Conservation (phyloP, 2,888 invertebrate species). For the Sipha maydis region DNA sequence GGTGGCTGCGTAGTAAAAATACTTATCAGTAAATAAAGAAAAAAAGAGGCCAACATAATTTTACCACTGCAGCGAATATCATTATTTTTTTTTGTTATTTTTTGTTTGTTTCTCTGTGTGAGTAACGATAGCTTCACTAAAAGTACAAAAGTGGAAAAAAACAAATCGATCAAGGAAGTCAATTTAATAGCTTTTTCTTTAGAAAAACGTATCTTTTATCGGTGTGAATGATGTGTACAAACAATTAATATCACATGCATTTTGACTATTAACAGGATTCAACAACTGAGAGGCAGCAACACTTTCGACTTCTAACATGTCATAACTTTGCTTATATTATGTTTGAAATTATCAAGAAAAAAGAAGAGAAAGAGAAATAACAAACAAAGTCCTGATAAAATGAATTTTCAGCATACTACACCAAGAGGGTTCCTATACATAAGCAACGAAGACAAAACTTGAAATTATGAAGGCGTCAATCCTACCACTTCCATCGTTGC, state of each 20-base stretch:
- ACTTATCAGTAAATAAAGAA: conserved; percentile 58
- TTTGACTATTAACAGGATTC: no score
- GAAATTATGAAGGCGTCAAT: conserved; percentile 40
- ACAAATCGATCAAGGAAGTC: not conserved
- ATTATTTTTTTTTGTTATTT: conserved; percentile 36
- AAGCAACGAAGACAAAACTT: conserved; percentile 19
- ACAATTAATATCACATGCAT: not conserved
- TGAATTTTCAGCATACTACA: conserved; percentile 11
- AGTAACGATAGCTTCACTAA: not conserved
- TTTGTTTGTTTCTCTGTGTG: not conserved
- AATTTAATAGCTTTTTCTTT: no score
- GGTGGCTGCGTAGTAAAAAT: conserved; percentile 54
- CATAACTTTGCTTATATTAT: not conserved
- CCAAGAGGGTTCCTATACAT: not conserved
- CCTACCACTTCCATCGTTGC: conserved; percentile 13
- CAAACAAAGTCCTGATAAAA: not conserved
- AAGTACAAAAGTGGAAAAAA: not conserved
- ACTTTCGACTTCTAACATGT: not conserved
- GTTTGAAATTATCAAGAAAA: not conserved
- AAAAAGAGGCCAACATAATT: conserved; percentile 25
- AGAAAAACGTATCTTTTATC: no score
- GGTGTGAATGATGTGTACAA: not conserved
- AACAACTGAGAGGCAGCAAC: not conserved
- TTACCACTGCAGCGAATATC: conserved; percentile 33
- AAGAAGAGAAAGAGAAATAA: not conserved